Evolutionary conservation across 2,888 invertebrate species (phyloP).

Genomic region (Apantesis nais): DNA sequence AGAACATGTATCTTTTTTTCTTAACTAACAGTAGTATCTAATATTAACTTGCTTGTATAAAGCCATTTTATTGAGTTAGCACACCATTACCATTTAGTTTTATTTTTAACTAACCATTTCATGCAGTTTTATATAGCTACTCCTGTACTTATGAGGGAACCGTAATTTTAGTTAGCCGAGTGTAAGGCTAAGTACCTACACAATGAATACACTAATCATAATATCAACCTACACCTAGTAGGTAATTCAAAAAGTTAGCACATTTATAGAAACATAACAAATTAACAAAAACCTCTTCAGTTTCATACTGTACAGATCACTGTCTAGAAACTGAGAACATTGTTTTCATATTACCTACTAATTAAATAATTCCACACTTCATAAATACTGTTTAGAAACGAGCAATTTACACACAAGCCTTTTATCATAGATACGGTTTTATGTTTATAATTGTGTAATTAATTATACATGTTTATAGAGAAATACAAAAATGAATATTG

Average conservation of each 20-base stretch:
- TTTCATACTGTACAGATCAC: neutral
- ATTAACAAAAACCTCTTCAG: neutral
- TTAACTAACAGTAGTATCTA: neutral
- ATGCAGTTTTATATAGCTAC: neutral
- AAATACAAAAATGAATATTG: neutral
- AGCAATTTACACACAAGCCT: neutral
- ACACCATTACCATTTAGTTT: no score
- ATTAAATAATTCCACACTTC: conserved; percentile 8
- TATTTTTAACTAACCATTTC: no score
- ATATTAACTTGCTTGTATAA: neutral
- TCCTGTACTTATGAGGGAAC: neutral
- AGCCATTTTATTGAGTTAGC: no score
- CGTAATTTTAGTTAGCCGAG: no score
- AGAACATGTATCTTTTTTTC: neutral
- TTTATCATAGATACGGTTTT: neutral
- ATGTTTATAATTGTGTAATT: conserved; percentile 3
- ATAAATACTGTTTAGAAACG: conserved; percentile 2
- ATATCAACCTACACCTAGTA: no score
- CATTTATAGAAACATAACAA: neutral
- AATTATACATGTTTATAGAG: neutral
- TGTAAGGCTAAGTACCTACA: no score
- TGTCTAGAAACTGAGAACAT: neutral
- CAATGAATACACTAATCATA: no score
- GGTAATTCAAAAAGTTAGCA: neutral
- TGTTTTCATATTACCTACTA: neutral